A percentile compares a stretch with the other conserved stretches of the same genome.
Evolutionary conservation across 23 tunicate genomes (phyloP).

Genomic region (Diplosoma virens): DNA sequence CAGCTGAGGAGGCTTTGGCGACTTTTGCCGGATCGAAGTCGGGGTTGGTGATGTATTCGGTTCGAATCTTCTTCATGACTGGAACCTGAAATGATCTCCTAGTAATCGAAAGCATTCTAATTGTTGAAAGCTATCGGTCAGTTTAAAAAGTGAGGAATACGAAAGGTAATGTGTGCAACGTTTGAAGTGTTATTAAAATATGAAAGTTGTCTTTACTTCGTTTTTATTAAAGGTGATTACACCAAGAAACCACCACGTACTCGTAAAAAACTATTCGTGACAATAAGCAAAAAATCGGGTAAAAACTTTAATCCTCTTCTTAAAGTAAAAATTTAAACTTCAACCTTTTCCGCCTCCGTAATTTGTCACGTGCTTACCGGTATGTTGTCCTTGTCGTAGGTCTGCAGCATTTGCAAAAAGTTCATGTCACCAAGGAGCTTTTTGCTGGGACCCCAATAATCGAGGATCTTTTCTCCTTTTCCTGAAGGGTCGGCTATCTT

Average conservation of each 20-base stretch:
- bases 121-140: too few species aligned
- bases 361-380: slow-evolving; percentile 40
- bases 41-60: slow-evolving; percentile 90
- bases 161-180: too few species aligned
- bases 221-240: background rate
- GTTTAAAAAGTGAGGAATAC: too few species aligned
- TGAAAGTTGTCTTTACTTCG: too few species aligned
- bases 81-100: slow-evolving; percentile 80
- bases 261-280: too few species aligned
- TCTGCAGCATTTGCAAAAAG: slow-evolving; percentile 71
- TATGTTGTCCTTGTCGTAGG: slow-evolving; percentile 94
- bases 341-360: too few species aligned
- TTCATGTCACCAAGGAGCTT: slow-evolving; percentile 91
- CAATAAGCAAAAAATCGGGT: too few species aligned
- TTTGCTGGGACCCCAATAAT: slow-evolving; percentile 99
- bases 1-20: slow-evolving; percentile 93
- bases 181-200: too few species aligned
- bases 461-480: slow-evolving; percentile 83
- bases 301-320: too few species aligned
- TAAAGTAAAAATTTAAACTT: too few species aligned
- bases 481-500: slow-evolving; percentile 94
- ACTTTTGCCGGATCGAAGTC: slow-evolving; percentile 96
- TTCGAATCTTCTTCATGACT: slow-evolving; percentile 91
- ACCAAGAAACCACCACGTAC: background rate
- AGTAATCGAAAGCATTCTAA: too few species aligned